Evolutionary conservation across 2,113 vertebrate species (phyloP).

Genomic region (Brachirus orientalis): DNA sequence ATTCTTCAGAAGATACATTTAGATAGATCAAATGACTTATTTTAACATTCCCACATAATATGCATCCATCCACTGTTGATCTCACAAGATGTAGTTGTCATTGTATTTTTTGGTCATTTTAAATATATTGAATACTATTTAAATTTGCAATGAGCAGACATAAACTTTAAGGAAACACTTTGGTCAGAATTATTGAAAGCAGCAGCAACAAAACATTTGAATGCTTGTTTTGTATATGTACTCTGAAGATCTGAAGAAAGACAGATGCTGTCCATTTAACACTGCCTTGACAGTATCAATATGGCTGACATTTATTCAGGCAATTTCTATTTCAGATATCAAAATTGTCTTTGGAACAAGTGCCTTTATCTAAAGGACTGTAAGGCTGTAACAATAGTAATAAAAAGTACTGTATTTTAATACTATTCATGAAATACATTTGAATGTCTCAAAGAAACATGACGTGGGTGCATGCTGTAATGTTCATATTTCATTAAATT

Average conservation of each 20-base stretch:
- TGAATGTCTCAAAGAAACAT: too few relatives aligned
- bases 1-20: too few relatives aligned
- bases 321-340: conserved; percentile 1
- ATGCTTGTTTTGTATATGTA: too few relatives aligned
- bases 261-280: neutral
- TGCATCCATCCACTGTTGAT: neutral
- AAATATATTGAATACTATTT: neutral
- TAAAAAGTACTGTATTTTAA: neutral
- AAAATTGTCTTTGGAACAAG: neutral
- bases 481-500: conserved; percentile 17
- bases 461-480: conserved; percentile 10
- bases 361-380: conserved; percentile 41
- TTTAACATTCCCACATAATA: conserved; percentile 27
- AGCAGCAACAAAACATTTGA: too few relatives aligned
- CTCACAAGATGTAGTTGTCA: neutral
- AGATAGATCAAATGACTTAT: neutral
- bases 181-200: too few relatives aligned
- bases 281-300: neutral
- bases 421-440: neutral
- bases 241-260: too few relatives aligned
- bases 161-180: neutral
- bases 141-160: neutral
- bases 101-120: conserved; percentile 1
- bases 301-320: neutral
- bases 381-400: neutral